phyloP scores from a whole-genome alignment of 2,113 vertebrate species.

The Sinocyclocheilus anshuiensis region DNA sequence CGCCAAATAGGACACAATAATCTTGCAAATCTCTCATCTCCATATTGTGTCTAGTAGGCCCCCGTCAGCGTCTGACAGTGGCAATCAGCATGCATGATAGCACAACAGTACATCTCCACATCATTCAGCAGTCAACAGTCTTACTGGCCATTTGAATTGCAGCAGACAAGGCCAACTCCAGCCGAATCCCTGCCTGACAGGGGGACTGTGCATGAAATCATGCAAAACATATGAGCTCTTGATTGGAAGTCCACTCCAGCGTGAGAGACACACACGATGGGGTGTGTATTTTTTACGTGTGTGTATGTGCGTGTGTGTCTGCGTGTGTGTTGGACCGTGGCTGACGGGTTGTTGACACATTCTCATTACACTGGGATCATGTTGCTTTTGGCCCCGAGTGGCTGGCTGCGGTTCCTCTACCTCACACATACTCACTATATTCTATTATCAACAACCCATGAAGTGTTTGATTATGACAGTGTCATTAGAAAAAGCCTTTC shows the following conservation, averaged over 20 bases:
- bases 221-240: constrained; percentile 60
- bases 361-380: constrained; percentile 60
- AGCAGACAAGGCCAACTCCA: constrained; percentile 48
- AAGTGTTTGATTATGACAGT: constrained; percentile 49
- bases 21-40: constrained; percentile 38
- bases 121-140: constrained; percentile 38
- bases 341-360: constrained; percentile 59
- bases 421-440: constrained; percentile 48
- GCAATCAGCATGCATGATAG: constrained; percentile 46
- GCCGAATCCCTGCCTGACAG: constrained; percentile 28
- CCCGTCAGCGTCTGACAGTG: constrained; percentile 8
- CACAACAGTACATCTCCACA: constrained; percentile 37
- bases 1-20: not conserved
- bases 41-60: constrained; percentile 19
- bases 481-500: not conserved
- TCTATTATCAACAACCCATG: constrained; percentile 54
- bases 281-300: constrained; percentile 17
- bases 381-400: constrained; percentile 55
- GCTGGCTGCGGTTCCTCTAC: constrained; percentile 42
- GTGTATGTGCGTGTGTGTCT: not conserved
- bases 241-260: constrained; percentile 59
- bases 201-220: constrained; percentile 52
- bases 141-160: constrained; percentile 48
- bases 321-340: constrained; percentile 44
- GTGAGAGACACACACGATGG: constrained; percentile 43